Evolutionary conservation across 2,888 invertebrate genomes (phyloP), one percentile per base, ranked within the genome.

Genomic region (Eupeodes latifasciatus): DNA sequence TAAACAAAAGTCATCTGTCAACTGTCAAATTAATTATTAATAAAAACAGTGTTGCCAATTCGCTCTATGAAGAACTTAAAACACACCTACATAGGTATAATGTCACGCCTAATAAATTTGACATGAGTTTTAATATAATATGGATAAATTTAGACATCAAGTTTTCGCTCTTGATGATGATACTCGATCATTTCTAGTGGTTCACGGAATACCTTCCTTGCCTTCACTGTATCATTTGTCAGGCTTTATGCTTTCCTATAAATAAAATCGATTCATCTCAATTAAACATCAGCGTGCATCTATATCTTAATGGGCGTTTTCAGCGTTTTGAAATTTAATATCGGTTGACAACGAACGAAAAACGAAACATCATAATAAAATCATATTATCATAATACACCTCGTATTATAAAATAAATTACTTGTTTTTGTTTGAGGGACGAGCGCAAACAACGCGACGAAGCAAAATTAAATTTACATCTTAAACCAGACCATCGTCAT

Each of bases 251-350:
- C 27, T 59, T 59, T 34, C 7, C 34, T 12, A 47, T 14, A 59
- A 34, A 59, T 7, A 34, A n/a, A 59, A n/a, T 1, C 16, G 62
- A 62, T 62, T 19, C 19, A 67, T 67, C 51, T 53, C 67, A 51
- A 67, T 67, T 34, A 51, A 67, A 51, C 36, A 67, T 3, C 27
- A 27, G 27, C 27, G 27, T 66, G 7, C 14, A 77, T 81, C 27
- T 27, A 27, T 27, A 27, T 27, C 34, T 27, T 59, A 71, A 86
- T 86, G 82, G 86, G 86, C 81, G 78, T 81, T 75, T 85, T 51
- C 57, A 57, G 55, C 72, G 71, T 59, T 75, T 14, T 61, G 40
- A 62, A 61, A 62, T 62, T 40, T 62, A 71, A 55, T 16, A 71
- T 71, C 40, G 40, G 40, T 71, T 71, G 53, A 55, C 53, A 71